Conservation (phyloP, 2,797 vertebrate species). For the Phyllotis vaccarum region DNA sequence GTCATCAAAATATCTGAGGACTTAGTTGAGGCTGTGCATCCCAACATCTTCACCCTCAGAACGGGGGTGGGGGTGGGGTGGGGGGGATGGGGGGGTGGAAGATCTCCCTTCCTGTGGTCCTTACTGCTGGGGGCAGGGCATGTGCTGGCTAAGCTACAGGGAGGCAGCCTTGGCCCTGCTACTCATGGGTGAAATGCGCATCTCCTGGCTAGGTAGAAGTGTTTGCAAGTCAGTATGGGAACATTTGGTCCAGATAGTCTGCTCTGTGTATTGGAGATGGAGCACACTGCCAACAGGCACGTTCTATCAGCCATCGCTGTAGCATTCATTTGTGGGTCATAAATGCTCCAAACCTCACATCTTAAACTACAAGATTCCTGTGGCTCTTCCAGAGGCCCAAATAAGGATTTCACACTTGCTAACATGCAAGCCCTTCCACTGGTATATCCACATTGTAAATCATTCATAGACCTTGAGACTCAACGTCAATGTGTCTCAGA, state of each 20-base stretch:
- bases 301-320: constrained; percentile 71
- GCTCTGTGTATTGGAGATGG: constrained; percentile 36
- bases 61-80: no score
- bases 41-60: constrained; percentile 12
- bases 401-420: constrained; percentile 74
- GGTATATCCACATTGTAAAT: constrained; percentile 76
- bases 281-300: constrained; percentile 80
- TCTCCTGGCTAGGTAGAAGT: constrained; percentile 1
- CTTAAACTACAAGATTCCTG: constrained; percentile 80
- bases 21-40: not conserved
- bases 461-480: constrained; percentile 54
- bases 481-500: not conserved
- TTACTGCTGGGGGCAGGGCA: not conserved
- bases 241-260: constrained; percentile 35
- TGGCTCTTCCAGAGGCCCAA: constrained; percentile 73
- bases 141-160: not conserved
- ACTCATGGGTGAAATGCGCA: not conserved
- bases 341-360: constrained; percentile 69
- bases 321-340: constrained; percentile 84
- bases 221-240: constrained; percentile 51
- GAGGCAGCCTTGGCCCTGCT: not conserved
- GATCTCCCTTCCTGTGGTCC: not conserved
- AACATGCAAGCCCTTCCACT: constrained; percentile 68
- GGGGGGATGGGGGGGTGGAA: not conserved
- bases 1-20: not conserved